Conservation (phyloP, 2,888 invertebrate genomes). For the Galerucella calmariensis region DNA sequence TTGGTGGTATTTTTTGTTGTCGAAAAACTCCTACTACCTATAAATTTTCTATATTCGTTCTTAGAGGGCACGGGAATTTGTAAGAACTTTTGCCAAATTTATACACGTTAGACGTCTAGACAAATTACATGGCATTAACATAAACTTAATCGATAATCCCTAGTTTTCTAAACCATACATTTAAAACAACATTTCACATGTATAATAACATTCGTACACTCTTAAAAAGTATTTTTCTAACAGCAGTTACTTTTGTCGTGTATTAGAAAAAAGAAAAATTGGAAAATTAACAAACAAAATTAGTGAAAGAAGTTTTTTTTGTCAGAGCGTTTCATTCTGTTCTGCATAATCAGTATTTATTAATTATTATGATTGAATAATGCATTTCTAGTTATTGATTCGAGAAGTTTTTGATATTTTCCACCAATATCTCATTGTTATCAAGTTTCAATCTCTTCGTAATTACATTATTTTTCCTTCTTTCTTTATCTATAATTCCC, state of each 20-base stretch:
- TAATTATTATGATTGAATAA: no score
- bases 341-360: no score
- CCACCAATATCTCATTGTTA: no score
- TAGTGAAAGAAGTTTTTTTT: background rate
- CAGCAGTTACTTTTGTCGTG: background rate
- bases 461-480: no score
- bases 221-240: background rate
- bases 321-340: no score
- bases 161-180: slow-evolving; percentile 57
- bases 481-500: no score
- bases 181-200: slow-evolving; percentile 6
- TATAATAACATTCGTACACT: slow-evolving; percentile 14
- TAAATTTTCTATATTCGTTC: slow-evolving; percentile 19
- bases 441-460: no score
- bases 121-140: slow-evolving; percentile 46
- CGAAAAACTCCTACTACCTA: no score
- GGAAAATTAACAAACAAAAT: background rate
- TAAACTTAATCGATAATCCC: slow-evolving; percentile 52
- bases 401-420: no score
- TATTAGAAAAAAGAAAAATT: background rate
- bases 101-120: slow-evolving; percentile 30
- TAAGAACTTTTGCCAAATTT: slow-evolving; percentile 22
- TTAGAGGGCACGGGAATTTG: slow-evolving; percentile 18
- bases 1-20: no score
- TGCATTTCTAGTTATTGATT: no score